Evolutionary conservation across 2,888 invertebrate genomes (phyloP).

Genomic region (Epistrophe grossulariae): DNA sequence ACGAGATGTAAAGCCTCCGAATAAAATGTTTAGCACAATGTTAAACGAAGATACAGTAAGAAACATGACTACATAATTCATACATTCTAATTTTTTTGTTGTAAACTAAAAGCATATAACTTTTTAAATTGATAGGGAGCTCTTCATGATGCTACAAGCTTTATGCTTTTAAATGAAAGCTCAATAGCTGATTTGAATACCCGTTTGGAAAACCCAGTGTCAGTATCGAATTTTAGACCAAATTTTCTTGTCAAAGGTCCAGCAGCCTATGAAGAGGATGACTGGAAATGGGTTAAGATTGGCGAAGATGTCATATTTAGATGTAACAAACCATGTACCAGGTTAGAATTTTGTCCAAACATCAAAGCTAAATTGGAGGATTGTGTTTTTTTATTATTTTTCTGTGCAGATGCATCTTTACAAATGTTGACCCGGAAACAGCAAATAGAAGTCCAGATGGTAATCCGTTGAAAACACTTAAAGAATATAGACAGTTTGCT

Average conservation of each 20-base stretch:
- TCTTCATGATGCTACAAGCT: conserved; percentile 87
- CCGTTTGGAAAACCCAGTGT: conserved; percentile 85
- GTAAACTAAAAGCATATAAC: neutral
- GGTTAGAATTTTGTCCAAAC: conserved; percentile 52
- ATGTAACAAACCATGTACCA: conserved; percentile 87
- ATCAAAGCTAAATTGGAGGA: neutral
- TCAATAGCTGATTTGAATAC: conserved; percentile 88
- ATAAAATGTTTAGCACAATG: conserved; percentile 79
- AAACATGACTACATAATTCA: neutral
- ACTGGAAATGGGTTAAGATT: conserved; percentile 88
- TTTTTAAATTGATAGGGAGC: conserved; percentile 84
- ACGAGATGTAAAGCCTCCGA: conserved; percentile 80
- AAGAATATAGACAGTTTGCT: conserved; percentile 84
- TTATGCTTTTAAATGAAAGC: conserved; percentile 87
- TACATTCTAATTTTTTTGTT: too few relatives aligned
- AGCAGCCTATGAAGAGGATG: conserved; percentile 86
- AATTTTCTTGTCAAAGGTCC: conserved; percentile 88
- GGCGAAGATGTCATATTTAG: conserved; percentile 87
- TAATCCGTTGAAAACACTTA: conserved; percentile 88
- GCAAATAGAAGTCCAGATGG: conserved; percentile 86
- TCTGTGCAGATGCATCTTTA: conserved; percentile 86
- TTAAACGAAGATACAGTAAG: conserved; percentile 74
- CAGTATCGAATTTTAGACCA: conserved; percentile 86
- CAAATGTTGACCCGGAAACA: conserved; percentile 88
- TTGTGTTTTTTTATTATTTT: neutral